Conservation (phyloP, 2,888 invertebrate species). For the Sphinx pinastri region DNA sequence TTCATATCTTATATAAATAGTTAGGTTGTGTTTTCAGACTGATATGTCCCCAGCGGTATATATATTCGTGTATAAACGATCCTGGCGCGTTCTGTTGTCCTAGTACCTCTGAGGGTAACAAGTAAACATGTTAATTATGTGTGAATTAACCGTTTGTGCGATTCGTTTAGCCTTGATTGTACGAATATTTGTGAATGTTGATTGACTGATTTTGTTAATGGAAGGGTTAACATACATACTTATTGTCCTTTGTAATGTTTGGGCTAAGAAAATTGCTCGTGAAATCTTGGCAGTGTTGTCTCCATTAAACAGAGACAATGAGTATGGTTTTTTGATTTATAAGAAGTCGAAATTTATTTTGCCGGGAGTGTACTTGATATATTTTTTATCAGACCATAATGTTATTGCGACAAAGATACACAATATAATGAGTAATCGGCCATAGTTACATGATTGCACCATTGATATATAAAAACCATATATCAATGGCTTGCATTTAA, state of each 20-base stretch:
- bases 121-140: conserved; percentile 19
- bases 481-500: too few species aligned
- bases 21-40: conserved; percentile 5
- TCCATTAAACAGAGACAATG: too few species aligned
- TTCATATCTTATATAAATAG: conserved; percentile 6
- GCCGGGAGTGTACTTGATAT: too few species aligned
- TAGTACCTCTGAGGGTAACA: neutral
- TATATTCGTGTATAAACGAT: neutral
- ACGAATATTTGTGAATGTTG: neutral
- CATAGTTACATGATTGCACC: too few species aligned
- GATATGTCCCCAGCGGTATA: neutral
- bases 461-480: too few species aligned
- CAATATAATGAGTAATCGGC: too few species aligned
- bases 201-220: neutral
- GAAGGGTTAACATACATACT: neutral
- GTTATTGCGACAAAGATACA: too few species aligned
- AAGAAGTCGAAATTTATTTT: too few species aligned
- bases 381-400: too few species aligned
- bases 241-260: too few species aligned
- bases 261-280: neutral
- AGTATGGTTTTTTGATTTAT: too few species aligned
- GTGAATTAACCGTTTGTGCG: conserved; percentile 6
- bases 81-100: neutral
- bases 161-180: conserved; percentile 1
- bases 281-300: too few species aligned